Evolutionary conservation across 1,140 invertebrate genomes (phyloP).

Genomic region (Hyles euphorbiae): DNA sequence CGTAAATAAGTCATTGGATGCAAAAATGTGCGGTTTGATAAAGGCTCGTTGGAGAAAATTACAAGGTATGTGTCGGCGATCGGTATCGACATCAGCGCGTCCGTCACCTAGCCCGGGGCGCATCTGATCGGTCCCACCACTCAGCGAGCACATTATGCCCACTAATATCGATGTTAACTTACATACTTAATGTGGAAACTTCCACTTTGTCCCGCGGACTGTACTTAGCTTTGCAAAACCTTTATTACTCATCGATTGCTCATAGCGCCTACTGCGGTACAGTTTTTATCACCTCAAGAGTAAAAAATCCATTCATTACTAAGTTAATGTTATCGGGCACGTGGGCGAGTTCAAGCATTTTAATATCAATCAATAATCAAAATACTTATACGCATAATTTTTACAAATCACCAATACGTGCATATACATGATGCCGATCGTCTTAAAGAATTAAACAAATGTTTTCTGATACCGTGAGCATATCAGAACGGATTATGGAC

Average conservation of each 20-base stretch:
- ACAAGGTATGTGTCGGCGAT: conserved; percentile 47
- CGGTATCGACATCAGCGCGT: conserved; percentile 45
- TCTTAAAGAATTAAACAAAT: conserved; percentile 56
- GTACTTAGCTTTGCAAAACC: background rate
- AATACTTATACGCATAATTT: conserved; percentile 8
- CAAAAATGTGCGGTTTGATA: no score
- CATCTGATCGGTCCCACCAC: conserved; percentile 36
- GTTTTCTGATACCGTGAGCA: conserved; percentile 47
- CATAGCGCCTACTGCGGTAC: no score
- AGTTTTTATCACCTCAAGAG: no score
- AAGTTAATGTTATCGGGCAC: no score
- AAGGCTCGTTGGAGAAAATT: conserved; percentile 39
- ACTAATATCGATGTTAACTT: conserved; percentile 43
- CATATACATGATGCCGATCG: conserved; percentile 41
- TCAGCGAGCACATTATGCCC: conserved; percentile 48
- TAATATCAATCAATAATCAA: no score
- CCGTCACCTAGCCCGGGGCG: conserved; percentile 52
- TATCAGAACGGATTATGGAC: conserved; percentile 44
- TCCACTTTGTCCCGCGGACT: background rate
- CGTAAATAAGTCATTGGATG: no score
- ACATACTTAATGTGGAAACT: conserved; percentile 9
- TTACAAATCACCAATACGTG: conserved; percentile 32
- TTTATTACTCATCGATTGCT: no score
- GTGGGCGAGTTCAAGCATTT: no score
- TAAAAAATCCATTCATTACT: no score